Evolutionary conservation across 23 tunicate genomes (phyloP), one percentile per base, ranked within the genome.

Genomic region (Trididemnum clinides): DNA sequence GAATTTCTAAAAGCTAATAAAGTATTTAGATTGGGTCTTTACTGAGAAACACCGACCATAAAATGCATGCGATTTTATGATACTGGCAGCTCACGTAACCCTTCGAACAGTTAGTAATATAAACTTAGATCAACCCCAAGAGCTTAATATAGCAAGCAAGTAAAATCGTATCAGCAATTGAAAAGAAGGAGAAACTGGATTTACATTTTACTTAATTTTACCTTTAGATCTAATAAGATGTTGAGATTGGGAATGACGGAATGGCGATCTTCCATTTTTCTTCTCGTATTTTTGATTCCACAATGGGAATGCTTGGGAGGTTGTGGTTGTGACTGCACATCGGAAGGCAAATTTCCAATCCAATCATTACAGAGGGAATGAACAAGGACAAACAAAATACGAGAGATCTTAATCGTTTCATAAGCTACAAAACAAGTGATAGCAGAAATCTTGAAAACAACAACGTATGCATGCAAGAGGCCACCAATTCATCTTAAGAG

Each of bases 261-360:
- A 44, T 94, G 98, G 1, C 83, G 54, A 54, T 94, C 98, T 85
- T 94, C 98, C 98, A 94, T 94, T 70, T 89, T 94, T 34, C 98
- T 72, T 74, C 98, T 74, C 36, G 90, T 89, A 64, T 94, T 94
- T 85, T 77, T 86, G 19, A 94, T 85, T 38, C 94, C 91, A 57
- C 83, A 89, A 30, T 84, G 90, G 1, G 93, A 89, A 70, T 35
- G 57, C 27, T 49, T 25, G 1, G 73, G 81, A 23, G 86, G 69
- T 20, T n/a, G 21, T 12, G 91, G 80, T 2, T 38, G 57, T 1
- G 69, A 0, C n/a, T 1, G 19, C 31, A 80, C 26, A 66, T 33
- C 20, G n/a, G 44, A 32, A 26, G 85, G 75, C 57, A 80, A 22
- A 29, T 69, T 37, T 0, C 34, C 57, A 50, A 29, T 72, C 92